phyloP scores from a whole-genome alignment of 2,113 vertebrate genomes.

The Columbina picui region DNA sequence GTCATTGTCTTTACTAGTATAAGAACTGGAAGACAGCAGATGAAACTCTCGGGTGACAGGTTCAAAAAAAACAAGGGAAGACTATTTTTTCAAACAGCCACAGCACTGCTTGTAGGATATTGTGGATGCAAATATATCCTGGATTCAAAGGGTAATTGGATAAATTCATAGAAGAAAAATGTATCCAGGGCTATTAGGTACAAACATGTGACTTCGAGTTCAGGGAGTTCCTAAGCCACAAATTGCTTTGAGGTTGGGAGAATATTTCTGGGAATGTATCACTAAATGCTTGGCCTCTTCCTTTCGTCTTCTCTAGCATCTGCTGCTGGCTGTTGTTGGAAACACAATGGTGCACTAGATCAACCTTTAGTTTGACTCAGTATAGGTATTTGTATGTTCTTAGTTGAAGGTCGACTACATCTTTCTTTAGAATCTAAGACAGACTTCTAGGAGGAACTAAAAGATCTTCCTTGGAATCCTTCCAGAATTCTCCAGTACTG shows the following conservation, averaged over 20 bases:
- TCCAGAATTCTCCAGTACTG: not conserved
- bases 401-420: not conserved
- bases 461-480: not conserved
- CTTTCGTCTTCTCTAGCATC: not conserved
- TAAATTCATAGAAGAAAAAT: not conserved
- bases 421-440: not conserved
- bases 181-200: not conserved
- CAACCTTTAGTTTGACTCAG: not conserved
- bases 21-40: not conserved
- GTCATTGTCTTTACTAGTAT: not conserved
- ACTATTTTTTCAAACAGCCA: not conserved
- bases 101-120: not conserved
- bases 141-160: not conserved
- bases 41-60: not conserved
- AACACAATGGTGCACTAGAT: not conserved
- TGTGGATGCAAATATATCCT: not conserved
- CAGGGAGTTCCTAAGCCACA: not conserved
- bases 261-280: not conserved
- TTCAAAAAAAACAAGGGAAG: not conserved
- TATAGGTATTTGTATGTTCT: not conserved
- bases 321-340: not conserved
- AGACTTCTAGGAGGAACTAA: not conserved
- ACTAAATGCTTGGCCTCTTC: not conserved
- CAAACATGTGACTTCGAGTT: not conserved
- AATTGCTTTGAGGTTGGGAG: not conserved